A percentile compares a stretch with the other conserved stretches of the same genome.
Conservation (phyloP, 2,888 invertebrate species). For the Rhabditophanes sp. region DNA sequence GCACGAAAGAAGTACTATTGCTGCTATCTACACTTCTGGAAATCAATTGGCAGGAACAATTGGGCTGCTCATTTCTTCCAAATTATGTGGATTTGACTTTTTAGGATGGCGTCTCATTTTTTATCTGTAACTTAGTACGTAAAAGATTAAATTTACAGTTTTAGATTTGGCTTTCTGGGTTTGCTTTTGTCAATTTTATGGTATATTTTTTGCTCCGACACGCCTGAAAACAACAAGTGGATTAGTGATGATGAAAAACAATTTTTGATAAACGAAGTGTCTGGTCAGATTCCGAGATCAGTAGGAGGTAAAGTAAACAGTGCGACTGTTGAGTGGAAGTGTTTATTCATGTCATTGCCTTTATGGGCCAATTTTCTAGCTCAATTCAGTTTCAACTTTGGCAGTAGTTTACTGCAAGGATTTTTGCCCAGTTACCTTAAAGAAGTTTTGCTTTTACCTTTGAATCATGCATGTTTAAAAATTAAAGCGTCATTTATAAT, state of each 20-base stretch:
- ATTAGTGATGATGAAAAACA: conserved; percentile 9
- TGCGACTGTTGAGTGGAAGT: no score
- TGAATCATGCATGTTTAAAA: conserved; percentile 10
- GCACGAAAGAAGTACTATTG: conserved; percentile 19
- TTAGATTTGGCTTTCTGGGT: conserved; percentile 9
- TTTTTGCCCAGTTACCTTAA: conserved; percentile 32
- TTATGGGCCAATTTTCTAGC: conserved; percentile 2
- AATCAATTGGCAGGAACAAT: conserved; percentile 22
- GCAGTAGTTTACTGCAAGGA: conserved; percentile 21
- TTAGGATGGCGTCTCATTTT: conserved; percentile 31
- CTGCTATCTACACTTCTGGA: conserved; percentile 30
- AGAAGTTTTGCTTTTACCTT: conserved; percentile 15
- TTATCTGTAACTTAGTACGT: conserved; percentile 21
- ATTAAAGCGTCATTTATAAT: no score
- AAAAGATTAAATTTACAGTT: no score
- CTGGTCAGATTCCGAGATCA: conserved; percentile 4
- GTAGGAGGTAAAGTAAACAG: conserved; percentile 1
- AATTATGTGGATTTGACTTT: conserved; percentile 14
- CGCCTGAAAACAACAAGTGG: conserved; percentile 15
- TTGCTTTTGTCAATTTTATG: conserved; percentile 8
- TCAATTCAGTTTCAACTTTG: conserved; percentile 17
- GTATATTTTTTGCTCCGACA: conserved; percentile 13
- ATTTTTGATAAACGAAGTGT: conserved; percentile 8
- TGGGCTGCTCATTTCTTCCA: conserved; percentile 14
- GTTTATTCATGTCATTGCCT: no score